Percentiles rank a stretch among this genome's conserved stretches.
These are phyloP conservation scores for Apeira syringaria DNA, from an alignment of 2,888 invertebrate species.

Conservation along the genomic window DNA sequence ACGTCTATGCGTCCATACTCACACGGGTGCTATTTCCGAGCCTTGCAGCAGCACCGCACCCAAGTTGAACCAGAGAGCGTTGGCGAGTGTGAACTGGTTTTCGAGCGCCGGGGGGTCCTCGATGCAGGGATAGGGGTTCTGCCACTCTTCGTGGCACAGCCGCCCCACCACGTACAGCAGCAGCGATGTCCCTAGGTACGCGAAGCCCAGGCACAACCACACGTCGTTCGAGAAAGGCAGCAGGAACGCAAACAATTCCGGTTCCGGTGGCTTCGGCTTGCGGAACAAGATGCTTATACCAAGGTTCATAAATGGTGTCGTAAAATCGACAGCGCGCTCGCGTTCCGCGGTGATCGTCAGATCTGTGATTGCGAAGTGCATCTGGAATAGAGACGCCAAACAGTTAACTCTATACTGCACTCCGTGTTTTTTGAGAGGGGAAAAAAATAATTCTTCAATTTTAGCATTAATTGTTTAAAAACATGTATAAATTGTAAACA, in stretches of 20 bases:
- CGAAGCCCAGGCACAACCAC: constrained; percentile 93
- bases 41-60: constrained; percentile 94
- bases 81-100: constrained; percentile 92
- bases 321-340: constrained; percentile 95
- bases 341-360: constrained; percentile 95
- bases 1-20: too few species aligned
- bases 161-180: constrained; percentile 92
- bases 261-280: constrained; percentile 92
- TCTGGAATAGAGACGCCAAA: constrained; percentile 67
- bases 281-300: constrained; percentile 95
- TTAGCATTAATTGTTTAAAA: too few species aligned
- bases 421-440: too few species aligned
- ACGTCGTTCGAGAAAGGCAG: constrained; percentile 93
- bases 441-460: too few species aligned
- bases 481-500: too few species aligned
- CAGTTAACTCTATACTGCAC: too few species aligned
- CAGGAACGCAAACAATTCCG: constrained; percentile 95
- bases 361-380: constrained; percentile 96
- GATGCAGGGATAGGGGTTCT: constrained; percentile 93
- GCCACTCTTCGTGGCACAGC: constrained; percentile 94
- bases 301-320: constrained; percentile 97
- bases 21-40: constrained; percentile 94
- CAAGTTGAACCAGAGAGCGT: constrained; percentile 95
- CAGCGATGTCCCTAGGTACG: constrained; percentile 91
- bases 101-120: constrained; percentile 91